Evolutionary conservation across 2,113 vertebrate species (phyloP).

Genomic region (Scopus umbretta): DNA sequence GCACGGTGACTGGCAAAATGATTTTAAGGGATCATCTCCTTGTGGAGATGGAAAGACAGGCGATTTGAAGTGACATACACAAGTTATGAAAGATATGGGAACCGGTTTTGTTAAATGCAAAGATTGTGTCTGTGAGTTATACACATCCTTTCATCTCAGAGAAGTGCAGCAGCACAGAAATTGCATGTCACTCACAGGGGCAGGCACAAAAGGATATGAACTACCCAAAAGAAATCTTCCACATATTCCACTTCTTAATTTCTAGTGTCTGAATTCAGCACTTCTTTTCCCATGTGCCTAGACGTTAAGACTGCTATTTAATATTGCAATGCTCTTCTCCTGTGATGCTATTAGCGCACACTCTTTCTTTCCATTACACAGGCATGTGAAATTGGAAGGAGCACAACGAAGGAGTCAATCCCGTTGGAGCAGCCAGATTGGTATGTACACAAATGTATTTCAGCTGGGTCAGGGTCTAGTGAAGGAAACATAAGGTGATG

Average conservation of each 20-base stretch:
- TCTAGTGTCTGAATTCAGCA: not conserved
- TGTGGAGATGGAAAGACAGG: not conserved
- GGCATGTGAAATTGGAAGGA: not conserved
- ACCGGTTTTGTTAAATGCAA: not conserved
- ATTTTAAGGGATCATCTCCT: not conserved
- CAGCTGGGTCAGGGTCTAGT: not conserved
- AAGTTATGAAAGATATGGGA: not conserved
- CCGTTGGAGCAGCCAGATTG: not conserved
- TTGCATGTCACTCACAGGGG: not conserved
- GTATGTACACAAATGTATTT: too few relatives aligned
- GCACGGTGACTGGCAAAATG: not conserved
- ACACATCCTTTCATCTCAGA: not conserved
- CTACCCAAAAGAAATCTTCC: not conserved
- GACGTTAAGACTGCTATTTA: not conserved
- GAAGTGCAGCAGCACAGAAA: not conserved
- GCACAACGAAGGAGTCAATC: not conserved
- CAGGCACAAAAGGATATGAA: not conserved
- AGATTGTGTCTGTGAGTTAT: not conserved
- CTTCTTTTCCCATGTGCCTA: not conserved
- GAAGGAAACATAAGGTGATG: not conserved
- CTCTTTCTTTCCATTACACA: not conserved
- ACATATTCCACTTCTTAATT: not conserved
- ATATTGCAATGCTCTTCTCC: not conserved
- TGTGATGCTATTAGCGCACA: accelerated
- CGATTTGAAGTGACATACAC: not conserved